These are phyloP conservation scores for Oasisia sp. DNA, from an alignment of 2,888 invertebrate species.

Conservation along the genomic window DNA sequence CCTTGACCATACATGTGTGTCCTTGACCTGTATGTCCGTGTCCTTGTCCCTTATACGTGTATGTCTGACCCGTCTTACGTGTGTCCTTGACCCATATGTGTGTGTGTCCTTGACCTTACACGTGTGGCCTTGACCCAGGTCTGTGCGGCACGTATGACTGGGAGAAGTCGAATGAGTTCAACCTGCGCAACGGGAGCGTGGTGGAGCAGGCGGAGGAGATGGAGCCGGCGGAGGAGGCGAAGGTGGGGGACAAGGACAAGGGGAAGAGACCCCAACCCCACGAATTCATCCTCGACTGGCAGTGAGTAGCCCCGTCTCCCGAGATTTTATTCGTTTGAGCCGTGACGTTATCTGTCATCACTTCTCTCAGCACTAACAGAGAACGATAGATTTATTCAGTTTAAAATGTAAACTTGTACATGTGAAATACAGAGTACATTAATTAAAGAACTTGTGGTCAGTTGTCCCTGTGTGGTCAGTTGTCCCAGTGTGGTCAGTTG, in stretches of 20 bases:
- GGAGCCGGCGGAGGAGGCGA: no score
- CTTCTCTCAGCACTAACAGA: no score
- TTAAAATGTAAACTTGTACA: no score
- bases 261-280: conserved; percentile 35
- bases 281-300: conserved; percentile 46
- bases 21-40: neutral
- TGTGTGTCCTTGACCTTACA: conserved; percentile 45
- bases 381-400: no score
- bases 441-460: no score
- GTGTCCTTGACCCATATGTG: conserved; percentile 40
- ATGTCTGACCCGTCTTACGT: neutral
- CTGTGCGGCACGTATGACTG: conserved; percentile 57
- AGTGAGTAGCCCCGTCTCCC: conserved; percentile 37
- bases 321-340: neutral
- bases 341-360: no score
- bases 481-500: no score
- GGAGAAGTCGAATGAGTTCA: conserved; percentile 45
- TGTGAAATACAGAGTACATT: no score
- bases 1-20: neutral
- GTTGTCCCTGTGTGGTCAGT: no score
- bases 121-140: conserved; percentile 39
- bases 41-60: neutral
- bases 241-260: no score
- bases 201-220: conserved; percentile 29
- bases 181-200: conserved; percentile 40